Evolutionary conservation across 1,140 invertebrate genomes (phyloP).

Genomic region (Trissolcus basalis): DNA sequence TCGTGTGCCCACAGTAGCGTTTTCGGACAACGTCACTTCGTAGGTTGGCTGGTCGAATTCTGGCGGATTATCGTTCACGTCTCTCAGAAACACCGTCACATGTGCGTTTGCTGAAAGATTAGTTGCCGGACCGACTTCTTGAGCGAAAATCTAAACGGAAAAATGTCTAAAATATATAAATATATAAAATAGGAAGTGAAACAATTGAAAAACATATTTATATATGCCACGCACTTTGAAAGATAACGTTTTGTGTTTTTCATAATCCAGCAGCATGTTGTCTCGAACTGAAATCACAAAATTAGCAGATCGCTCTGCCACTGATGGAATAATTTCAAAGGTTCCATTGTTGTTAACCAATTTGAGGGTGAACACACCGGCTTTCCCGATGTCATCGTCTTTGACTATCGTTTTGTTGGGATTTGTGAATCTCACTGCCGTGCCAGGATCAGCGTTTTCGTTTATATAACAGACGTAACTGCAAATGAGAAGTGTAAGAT

Average conservation of each 20-base stretch:
- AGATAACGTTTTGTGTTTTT: conserved; percentile 82
- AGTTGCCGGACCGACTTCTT: conserved; percentile 84
- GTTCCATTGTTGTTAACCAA: conserved; percentile 89
- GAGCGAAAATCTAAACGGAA: conserved; percentile 81
- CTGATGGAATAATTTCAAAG: conserved; percentile 91
- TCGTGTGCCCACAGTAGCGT: conserved; percentile 84
- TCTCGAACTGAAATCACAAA: conserved; percentile 91
- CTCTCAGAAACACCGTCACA: conserved; percentile 87
- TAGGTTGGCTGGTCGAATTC: conserved; percentile 86
- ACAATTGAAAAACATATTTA: not conserved
- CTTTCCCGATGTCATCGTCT: conserved; percentile 87
- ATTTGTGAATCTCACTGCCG: conserved; percentile 82
- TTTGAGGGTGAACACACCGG: conserved; percentile 88
- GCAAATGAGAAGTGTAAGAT: conserved; percentile 1
- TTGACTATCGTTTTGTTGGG: conserved; percentile 83
- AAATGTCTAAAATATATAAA: not conserved
- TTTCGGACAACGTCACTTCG: conserved; percentile 85
- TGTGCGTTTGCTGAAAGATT: conserved; percentile 84
- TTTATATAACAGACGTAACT: conserved; percentile 84
- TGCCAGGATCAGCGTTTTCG: conserved; percentile 89
- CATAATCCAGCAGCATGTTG: conserved; percentile 88
- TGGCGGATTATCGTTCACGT: conserved; percentile 93
- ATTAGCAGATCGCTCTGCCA: conserved; percentile 86
- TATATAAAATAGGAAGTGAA: too few relatives aligned
- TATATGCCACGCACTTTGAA: conserved; percentile 78